Base-by-base conservation (phyloP, 2,113 vertebrate species). In the Mastomys natalensis region DNA sequence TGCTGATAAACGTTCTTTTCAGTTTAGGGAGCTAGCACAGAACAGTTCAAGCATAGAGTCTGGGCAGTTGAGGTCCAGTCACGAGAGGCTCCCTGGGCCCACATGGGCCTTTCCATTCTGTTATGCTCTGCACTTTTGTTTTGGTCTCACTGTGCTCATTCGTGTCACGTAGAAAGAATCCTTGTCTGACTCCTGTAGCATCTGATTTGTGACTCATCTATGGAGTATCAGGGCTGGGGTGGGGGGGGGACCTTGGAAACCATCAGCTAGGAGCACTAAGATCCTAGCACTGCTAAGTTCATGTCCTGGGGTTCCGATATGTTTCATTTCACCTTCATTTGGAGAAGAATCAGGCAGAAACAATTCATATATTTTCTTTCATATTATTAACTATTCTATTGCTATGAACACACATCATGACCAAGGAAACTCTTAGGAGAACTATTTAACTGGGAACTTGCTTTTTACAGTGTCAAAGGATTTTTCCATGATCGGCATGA, bases 101-200 rank as follows among this genome's bases (percentile, higher is more conserved):
- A 16, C n/a, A 73, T 5, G 31, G 45, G 40, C n/a, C 24, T 74
- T 12, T n/a, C 24, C 10, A 5, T 37, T 43, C 70, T 5, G 34
- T 60, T 22, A 11, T 4, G 2, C 17, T 24, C 62, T 1, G 2
- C 34, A 45, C 1, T 1, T 12, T 45, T 4, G 3, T 15, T 58
- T 66, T 22, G 34, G 19, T 60, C 48, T 92, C 43, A 15, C 37
- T 34, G 40, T 81, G 45, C 9, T 24, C 15, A 0, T 37, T 68
- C 9, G 21, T 40, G 26, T n/a, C 34, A 3, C 31, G 70, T 7
- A 13, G 2, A 15, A 22, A 16, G 2, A 11, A 22, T 4, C 9
- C 16, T 60, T 68, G 60, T 37, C 16, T 9, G 17, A 74, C 6
- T 24, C 15, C 76, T 60, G 40, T 3, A 12, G 81, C 22, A 12